Evolutionary conservation across 2,797 vertebrate genomes (phyloP).

Genomic region (Paramormyrops hopkinsi): DNA sequence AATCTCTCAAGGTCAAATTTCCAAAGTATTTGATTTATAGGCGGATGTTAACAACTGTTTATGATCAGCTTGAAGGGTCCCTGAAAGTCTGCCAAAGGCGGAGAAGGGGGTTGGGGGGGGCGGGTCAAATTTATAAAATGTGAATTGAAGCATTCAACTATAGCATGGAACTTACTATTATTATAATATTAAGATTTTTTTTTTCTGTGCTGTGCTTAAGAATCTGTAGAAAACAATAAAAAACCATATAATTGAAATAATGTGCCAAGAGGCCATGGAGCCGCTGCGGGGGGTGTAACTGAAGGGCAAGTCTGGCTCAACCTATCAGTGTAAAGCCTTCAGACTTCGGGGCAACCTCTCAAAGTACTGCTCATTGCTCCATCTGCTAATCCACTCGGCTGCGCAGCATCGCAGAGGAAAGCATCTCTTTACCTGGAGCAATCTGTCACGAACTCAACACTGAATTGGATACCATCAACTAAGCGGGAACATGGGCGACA

Average conservation of each 20-base stretch:
- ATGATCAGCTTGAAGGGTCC: neutral
- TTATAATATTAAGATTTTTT: neutral
- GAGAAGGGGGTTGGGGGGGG: neutral
- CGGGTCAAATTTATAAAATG: neutral
- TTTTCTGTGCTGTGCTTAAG: neutral
- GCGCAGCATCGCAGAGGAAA: constrained; percentile 43
- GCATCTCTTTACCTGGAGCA: constrained; percentile 40
- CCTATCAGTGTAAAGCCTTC: constrained; percentile 56
- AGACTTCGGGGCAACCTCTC: constrained; percentile 60
- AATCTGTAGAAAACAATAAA: neutral
- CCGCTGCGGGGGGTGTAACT: constrained; percentile 37
- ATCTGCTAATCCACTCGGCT: constrained; percentile 50
- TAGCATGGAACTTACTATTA: neutral
- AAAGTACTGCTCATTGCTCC: constrained; percentile 64
- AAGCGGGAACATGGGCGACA: neutral
- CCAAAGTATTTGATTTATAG: neutral
- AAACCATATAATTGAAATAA: constrained; percentile 7
- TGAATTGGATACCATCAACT: constrained; percentile 33
- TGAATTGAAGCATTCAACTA: neutral
- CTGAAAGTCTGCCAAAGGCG: neutral
- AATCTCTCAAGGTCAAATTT: neutral
- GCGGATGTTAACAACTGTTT: neutral
- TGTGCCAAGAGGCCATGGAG: constrained; percentile 21
- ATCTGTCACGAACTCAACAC: constrained; percentile 43
- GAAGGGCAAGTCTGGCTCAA: constrained; percentile 46